Evolutionary conservation across 2,113 vertebrate species (phyloP).

Genomic region (Martes martes): DNA sequence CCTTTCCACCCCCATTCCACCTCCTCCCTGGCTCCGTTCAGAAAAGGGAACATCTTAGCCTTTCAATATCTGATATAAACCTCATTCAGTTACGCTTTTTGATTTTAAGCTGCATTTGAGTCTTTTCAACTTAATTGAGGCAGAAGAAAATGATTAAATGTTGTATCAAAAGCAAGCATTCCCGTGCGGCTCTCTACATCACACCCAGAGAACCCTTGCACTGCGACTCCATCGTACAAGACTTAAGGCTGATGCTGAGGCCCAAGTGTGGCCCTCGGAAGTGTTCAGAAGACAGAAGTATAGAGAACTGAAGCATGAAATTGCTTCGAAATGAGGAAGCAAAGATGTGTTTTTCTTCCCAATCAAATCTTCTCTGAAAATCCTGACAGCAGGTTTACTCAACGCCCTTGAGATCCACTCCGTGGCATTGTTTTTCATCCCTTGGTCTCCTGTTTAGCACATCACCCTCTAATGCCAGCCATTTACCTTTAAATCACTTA

Average conservation of each 20-base stretch:
- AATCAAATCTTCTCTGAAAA: constrained; percentile 79
- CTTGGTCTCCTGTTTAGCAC: constrained; percentile 54
- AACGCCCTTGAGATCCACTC: constrained; percentile 68
- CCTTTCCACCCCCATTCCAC: background rate
- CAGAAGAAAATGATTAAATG: constrained; percentile 66
- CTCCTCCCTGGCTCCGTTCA: background rate
- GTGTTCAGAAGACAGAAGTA: constrained; percentile 67
- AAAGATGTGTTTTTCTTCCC: constrained; percentile 77
- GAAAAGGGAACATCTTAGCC: background rate
- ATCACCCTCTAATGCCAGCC: background rate
- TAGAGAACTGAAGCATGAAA: constrained; percentile 80
- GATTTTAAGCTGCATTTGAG: constrained; percentile 57
- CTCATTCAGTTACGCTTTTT: constrained; percentile 57
- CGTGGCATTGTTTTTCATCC: constrained; percentile 56
- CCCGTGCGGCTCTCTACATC: background rate
- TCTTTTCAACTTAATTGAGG: constrained; percentile 54
- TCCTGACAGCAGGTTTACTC: constrained; percentile 62
- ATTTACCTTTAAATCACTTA: constrained; percentile 44
- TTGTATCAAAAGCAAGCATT: constrained; percentile 56
- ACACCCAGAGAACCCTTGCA: background rate
- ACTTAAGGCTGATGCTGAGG: constrained; percentile 21
- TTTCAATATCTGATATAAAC: constrained; percentile 56
- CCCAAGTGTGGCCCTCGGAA: constrained; percentile 53
- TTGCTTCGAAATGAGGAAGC: constrained; percentile 83
- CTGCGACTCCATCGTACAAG: background rate